These are phyloP conservation scores for Andrena cerasifolii DNA, from an alignment of 1,140 invertebrate species.

Conservation along the genomic window DNA sequence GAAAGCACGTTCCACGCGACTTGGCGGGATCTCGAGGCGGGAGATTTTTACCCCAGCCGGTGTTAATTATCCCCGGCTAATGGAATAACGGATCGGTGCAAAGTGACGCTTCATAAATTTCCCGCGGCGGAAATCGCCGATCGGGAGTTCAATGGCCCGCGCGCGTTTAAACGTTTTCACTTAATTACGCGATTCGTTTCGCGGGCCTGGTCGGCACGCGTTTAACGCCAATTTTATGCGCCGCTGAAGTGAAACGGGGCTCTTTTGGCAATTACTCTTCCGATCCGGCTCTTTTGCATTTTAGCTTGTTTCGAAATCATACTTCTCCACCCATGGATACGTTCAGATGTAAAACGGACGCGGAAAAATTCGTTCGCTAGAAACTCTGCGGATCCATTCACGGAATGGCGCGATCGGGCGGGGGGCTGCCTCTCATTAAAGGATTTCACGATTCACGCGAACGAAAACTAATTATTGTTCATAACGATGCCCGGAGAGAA, in stretches of 20 bases:
- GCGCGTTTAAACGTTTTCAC: conserved; percentile 46
- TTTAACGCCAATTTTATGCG: conserved; percentile 41
- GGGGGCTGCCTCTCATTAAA: no score
- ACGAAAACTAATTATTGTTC: conserved; percentile 39
- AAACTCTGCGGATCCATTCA: no score
- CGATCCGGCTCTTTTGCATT: neutral
- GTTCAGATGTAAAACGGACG: no score
- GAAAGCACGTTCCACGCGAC: neutral
- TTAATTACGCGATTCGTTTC: conserved; percentile 49
- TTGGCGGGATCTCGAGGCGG: neutral
- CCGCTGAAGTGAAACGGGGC: conserved; percentile 24
- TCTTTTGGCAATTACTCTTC: neutral
- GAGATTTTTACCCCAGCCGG: neutral
- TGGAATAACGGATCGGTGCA: neutral
- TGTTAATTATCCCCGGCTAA: conserved; percentile 30
- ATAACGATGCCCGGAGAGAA: conserved; percentile 19
- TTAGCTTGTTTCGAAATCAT: no score
- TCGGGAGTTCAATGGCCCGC: conserved; percentile 27
- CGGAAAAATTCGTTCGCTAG: no score
- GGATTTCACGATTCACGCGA: conserved; percentile 10
- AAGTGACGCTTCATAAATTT: conserved; percentile 46
- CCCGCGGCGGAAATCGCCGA: conserved; percentile 14
- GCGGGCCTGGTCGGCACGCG: neutral
- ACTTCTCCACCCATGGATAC: no score
- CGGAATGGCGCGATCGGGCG: no score